Evolutionary conservation across 2,113 vertebrate genomes (phyloP).

Genomic region (Pelodiscus sinensis): DNA sequence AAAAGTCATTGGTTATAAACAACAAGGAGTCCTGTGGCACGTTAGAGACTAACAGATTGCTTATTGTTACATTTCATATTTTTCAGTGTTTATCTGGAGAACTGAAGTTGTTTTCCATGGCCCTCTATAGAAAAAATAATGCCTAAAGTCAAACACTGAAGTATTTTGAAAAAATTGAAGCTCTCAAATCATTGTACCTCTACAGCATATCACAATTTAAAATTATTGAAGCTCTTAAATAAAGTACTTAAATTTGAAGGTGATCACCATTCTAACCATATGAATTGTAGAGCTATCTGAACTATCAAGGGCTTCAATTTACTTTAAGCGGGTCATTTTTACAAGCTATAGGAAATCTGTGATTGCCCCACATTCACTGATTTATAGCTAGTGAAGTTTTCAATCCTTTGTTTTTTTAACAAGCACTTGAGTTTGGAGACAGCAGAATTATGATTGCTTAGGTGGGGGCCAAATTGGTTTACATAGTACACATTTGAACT

Average conservation of each 20-base stretch:
- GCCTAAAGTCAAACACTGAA: slow-evolving; percentile 61
- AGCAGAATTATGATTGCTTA: slow-evolving; percentile 36
- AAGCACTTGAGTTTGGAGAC: slow-evolving; percentile 59
- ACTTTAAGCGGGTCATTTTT: slow-evolving; percentile 79
- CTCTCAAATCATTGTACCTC: slow-evolving; percentile 67
- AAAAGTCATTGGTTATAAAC: neutral
- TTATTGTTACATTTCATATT: slow-evolving; percentile 41
- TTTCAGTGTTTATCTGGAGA: slow-evolving; percentile 71
- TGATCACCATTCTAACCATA: slow-evolving; percentile 76
- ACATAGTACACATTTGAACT: slow-evolving; percentile 6
- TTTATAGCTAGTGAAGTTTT: slow-evolving; percentile 71
- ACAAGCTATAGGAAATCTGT: slow-evolving; percentile 71
- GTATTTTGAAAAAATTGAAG: slow-evolving; percentile 73
- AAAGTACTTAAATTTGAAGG: slow-evolving; percentile 80
- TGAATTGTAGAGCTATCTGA: slow-evolving; percentile 72
- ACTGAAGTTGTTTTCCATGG: slow-evolving; percentile 60
- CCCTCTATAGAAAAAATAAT: slow-evolving; percentile 63
- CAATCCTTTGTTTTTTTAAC: slow-evolving; percentile 59
- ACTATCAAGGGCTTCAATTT: slow-evolving; percentile 75
- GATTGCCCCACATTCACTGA: slow-evolving; percentile 74
- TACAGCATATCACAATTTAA: slow-evolving; percentile 78
- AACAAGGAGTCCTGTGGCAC: too few species aligned
- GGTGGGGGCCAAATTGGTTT: slow-evolving; percentile 39
- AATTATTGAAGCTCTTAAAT: slow-evolving; percentile 82
- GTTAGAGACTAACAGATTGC: too few species aligned